Evolutionary conservation across 1,140 invertebrate species (phyloP), one percentile per base, ranked within the genome.

Genomic region (Metaphire vulgaris): DNA sequence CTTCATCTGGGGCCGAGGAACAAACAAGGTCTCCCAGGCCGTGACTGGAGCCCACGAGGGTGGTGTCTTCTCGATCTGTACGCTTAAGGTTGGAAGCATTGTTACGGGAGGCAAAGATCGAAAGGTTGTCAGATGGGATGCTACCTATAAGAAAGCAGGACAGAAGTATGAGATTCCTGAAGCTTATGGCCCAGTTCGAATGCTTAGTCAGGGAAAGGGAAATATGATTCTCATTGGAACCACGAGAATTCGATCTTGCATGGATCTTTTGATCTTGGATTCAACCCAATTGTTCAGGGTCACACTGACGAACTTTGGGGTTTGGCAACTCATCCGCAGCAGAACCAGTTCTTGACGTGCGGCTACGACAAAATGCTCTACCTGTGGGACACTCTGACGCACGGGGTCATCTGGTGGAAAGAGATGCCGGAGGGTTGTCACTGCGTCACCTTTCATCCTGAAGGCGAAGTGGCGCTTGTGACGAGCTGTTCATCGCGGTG

Each of bases 251-350:
- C 92, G 80, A 92, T 98, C 69, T 87, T 97, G 16, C 90, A 91
- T 69, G 94, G 94, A 41, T 91, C 91, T 74, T 86, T 93, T 29
- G 89, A 92, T 77, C 88, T 94, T 66, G 91, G 92, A n/a, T 93
- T 96, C 82, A 90, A 93, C 32, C 79, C 85, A 32, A 80, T 88
- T 74, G 85, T 88, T 33, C 79, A 93, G 91, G 95, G 95, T n/a
- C 95, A 98, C 83, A 91, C 90, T 15, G 95, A 97, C 81, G 94
- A 97, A 85, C 83, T 97, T 16, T 95, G 93, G 93, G 94, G 91
- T 0, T 85, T 97, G 16, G 92, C 93, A 1, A 87, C 90, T 15
- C 93, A 96, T 87, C 94, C 94, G 0, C 89, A 88, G 64, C 88
- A 95, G 76, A 90, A 91, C 28, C 93, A 96, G 87, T 97, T 97